Evolutionary conservation across 2,888 invertebrate genomes (phyloP).

Genomic region (Caenorhabditis japonica): DNA sequence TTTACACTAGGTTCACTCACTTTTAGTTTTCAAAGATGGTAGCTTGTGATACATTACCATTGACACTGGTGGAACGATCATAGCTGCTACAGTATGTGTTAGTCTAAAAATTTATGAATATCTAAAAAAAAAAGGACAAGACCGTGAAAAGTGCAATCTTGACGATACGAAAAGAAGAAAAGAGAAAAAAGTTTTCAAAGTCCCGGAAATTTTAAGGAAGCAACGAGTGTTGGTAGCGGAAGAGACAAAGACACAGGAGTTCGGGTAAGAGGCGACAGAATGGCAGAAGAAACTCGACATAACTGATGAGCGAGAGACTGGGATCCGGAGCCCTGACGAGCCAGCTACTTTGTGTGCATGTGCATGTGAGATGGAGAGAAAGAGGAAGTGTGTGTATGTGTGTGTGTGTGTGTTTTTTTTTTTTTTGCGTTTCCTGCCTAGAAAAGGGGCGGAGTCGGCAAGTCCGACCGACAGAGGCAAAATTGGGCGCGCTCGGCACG

Average conservation of each 20-base stretch:
- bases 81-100: constrained; percentile 28
- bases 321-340: constrained; percentile 35
- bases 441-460: constrained; percentile 53
- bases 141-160: background rate
- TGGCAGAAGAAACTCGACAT: constrained; percentile 44
- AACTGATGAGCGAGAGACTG: constrained; percentile 32
- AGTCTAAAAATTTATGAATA: constrained; percentile 13
- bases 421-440: constrained; percentile 51
- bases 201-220: constrained; percentile 31
- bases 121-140: background rate
- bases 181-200: constrained; percentile 5
- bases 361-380: constrained; percentile 39
- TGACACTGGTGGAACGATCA: constrained; percentile 61
- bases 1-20: constrained; percentile 56
- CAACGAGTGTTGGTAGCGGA: constrained; percentile 22
- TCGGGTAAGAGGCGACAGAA: constrained; percentile 35
- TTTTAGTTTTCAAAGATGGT: constrained; percentile 54
- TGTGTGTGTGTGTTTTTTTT: no score
- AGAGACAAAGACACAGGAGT: constrained; percentile 24
- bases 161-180: constrained; percentile 5
- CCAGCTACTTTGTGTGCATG: constrained; percentile 52
- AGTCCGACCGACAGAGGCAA: constrained; percentile 36
- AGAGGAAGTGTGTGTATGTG: constrained; percentile 41
- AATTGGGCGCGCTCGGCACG: constrained; percentile 44
- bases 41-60: constrained; percentile 64